Conservation (phyloP, 2,888 invertebrate species). For the Eucera pruinosa region DNA sequence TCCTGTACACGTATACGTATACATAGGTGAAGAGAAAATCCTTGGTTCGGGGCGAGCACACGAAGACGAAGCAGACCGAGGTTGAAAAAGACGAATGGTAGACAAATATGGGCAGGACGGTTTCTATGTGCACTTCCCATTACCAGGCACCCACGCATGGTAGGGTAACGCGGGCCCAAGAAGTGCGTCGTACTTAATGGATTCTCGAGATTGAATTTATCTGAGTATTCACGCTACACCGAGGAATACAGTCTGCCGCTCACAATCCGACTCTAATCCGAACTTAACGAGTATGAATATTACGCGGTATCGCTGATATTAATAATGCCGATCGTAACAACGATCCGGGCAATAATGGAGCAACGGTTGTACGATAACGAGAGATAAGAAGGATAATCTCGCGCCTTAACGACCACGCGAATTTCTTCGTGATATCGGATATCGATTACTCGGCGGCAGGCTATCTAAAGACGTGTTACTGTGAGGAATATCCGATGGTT, state of each 20-base stretch:
- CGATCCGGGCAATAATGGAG: constrained; percentile 56
- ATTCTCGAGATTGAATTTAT: constrained; percentile 76
- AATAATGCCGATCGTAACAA: constrained; percentile 62
- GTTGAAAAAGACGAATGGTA: constrained; percentile 76
- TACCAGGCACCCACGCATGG: constrained; percentile 80
- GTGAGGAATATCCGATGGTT: not conserved
- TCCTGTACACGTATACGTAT: constrained; percentile 11
- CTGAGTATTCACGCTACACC: constrained; percentile 65
- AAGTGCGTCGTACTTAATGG: constrained; percentile 74
- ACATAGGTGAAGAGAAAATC: constrained; percentile 40
- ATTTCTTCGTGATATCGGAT: constrained; percentile 58
- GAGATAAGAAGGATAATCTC: constrained; percentile 55
- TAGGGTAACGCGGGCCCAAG: constrained; percentile 70
- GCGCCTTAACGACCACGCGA: constrained; percentile 38
- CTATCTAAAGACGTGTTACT: not conserved
- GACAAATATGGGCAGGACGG: constrained; percentile 82
- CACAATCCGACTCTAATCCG: constrained; percentile 55
- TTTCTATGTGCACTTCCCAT: constrained; percentile 82
- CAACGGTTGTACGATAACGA: constrained; percentile 49
- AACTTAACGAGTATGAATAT: constrained; percentile 70
- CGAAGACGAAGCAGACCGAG: constrained; percentile 51
- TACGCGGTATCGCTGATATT: constrained; percentile 63
- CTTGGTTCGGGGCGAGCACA: constrained; percentile 35
- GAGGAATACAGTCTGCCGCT: constrained; percentile 20
- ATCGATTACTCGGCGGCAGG: constrained; percentile 55